phyloP scores from a whole-genome alignment of 2,797 vertebrate genomes.

The Otolemur crassicaudatus region DNA sequence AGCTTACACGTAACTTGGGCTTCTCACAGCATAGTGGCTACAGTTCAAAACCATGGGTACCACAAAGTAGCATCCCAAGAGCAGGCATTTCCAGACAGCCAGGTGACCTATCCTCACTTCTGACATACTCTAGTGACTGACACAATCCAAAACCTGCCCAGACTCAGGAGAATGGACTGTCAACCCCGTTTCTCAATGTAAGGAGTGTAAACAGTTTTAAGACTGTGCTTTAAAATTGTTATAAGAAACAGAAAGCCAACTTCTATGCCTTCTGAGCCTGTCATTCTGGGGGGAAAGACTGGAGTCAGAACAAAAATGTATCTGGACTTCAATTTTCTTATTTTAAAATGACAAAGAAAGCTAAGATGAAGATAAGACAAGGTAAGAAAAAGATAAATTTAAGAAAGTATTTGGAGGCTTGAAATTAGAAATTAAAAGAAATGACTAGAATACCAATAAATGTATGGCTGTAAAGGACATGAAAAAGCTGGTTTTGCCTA shows the following conservation, averaged over 20 bases:
- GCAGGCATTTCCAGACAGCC: neutral
- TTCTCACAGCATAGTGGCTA: neutral
- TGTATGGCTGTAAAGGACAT: neutral
- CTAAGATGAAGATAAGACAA: too few species aligned
- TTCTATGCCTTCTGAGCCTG: neutral
- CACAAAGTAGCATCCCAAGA: neutral
- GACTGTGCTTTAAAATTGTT: neutral
- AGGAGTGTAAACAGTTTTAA: neutral
- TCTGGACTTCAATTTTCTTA: neutral
- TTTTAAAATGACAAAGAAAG: neutral
- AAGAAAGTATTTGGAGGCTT: neutral
- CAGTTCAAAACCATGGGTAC: neutral
- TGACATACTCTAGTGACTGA: neutral
- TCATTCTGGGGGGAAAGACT: neutral
- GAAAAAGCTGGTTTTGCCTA: neutral
- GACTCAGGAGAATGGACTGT: neutral
- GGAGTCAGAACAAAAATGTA: neutral
- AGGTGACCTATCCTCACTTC: neutral
- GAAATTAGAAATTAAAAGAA: neutral
- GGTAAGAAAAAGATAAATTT: neutral
- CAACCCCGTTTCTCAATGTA: neutral
- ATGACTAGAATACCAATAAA: neutral
- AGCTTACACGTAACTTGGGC: neutral
- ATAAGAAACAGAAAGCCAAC: neutral
- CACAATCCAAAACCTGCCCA: neutral